Percentiles rank a stretch among this genome's conserved stretches.
phyloP scores from a whole-genome alignment of 2,113 vertebrate genomes.

The Ginglymostoma cirratum region DNA sequence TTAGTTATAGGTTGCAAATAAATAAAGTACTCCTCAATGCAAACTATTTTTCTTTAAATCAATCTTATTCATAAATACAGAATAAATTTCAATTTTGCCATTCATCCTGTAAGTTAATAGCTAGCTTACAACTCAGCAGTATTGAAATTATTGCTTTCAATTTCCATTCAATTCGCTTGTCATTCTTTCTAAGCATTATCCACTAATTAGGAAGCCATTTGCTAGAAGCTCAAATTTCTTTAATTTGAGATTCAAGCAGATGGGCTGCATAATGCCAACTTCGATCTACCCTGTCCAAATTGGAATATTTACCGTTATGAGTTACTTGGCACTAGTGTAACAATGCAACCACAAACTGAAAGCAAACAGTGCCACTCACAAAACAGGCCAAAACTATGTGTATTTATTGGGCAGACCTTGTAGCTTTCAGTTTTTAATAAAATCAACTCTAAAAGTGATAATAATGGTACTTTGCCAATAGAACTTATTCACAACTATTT shows the following conservation, averaged over 20 bases:
- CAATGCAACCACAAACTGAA: not conserved
- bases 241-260: not conserved
- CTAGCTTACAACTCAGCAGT: not conserved
- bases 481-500: not conserved
- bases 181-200: not conserved
- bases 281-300: not conserved
- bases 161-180: not conserved
- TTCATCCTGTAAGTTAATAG: not conserved
- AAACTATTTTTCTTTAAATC: not conserved
- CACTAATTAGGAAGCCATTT: not conserved
- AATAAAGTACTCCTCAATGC: not conserved
- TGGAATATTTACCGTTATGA: not conserved
- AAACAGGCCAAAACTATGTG: not conserved
- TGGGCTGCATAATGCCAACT: not conserved
- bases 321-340: not conserved
- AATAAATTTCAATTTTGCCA: not conserved
- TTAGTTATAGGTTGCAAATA: not conserved
- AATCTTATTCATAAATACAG: not conserved
- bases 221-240: not conserved
- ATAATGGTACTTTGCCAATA: not conserved
- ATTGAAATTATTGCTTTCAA: not conserved
- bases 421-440: not conserved
- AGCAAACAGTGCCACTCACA: not conserved
- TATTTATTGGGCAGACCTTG: not conserved
- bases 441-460: not conserved